These are phyloP conservation scores for Melanogrammus aeglefinus DNA, from an alignment of 2,797 vertebrate species.

Conservation along the genomic window DNA sequence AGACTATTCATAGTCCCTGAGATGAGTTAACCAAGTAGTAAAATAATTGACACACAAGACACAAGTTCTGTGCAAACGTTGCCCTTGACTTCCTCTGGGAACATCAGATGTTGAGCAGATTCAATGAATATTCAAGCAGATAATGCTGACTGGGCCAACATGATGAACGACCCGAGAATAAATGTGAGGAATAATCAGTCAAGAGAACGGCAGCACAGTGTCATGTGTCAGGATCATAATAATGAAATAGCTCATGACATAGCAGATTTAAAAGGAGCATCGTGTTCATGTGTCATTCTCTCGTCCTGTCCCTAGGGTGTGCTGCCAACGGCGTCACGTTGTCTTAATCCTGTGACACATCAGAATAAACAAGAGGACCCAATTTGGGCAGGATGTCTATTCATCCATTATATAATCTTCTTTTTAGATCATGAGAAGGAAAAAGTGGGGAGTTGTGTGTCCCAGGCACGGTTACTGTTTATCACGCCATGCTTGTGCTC, in stretches of 20 bases:
- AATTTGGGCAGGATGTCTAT: not conserved
- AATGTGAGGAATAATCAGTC: not conserved
- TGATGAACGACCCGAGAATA: constrained; percentile 9
- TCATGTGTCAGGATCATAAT: not conserved
- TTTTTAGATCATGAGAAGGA: not conserved
- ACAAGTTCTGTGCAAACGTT: constrained; percentile 18
- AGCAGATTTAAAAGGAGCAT: not conserved
- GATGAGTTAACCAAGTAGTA: constrained; percentile 7
- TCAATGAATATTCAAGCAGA: constrained; percentile 58
- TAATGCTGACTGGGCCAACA: constrained; percentile 10
- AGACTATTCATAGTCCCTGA: not conserved
- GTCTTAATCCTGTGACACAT: not conserved
- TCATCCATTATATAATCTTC: not conserved
- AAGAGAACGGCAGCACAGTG: not conserved
- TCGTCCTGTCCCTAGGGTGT: not conserved
- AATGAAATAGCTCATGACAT: not conserved
- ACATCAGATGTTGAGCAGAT: constrained; percentile 23
- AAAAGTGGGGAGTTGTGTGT: not conserved
- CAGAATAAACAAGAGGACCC: not conserved
- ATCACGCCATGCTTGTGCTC: not conserved
- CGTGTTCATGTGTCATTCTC: not conserved
- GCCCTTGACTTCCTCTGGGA: constrained; percentile 49
- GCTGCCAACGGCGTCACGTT: not conserved
- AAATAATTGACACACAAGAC: constrained; percentile 37
- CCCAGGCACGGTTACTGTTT: not conserved